Base-by-base conservation (phyloP, 2,888 invertebrate species). In the Agrochola lota region DNA sequence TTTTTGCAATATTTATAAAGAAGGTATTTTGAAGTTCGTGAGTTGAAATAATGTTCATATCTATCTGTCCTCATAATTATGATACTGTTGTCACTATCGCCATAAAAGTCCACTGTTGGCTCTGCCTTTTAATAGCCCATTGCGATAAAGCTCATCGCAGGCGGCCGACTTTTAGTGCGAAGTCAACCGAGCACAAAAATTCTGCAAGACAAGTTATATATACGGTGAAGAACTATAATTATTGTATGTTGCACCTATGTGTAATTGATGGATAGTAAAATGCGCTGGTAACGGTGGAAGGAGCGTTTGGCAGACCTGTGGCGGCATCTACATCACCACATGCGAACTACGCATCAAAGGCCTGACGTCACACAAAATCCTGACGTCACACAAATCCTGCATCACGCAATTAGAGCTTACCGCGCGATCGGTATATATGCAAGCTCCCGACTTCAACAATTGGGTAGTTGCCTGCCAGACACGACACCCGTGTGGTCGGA, bases 71-170 rank as follows among this genome's bases (percentile, higher is more conserved):
- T 35, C 46, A 46, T 82, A 75, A 82, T 67, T 81, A 78, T 75
- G 66, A 46, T 76, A 40, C 8, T 35, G 52, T 75, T 46, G 76
- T 74, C 76, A 60, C 46, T 46, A 55, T 35, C 2, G 59, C 59
- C 66, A 75, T 79, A 75, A 82, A 80, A 73, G 12, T 35, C 17
- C 57, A 17, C 35, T 46, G 59, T 20, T 55, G 66, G 66, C 52
- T 46, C 11, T 3, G 35, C 43, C 26, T 23, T 81, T 82, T 79
- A 79, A 79, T 79, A 62, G 82, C 66, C 82, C 76, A 75, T 79
- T 82, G 67, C n/a, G 52, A 75, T 82, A 75, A 55, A 59, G 17
- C 55, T 52, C 17, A 67, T n/a, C 57, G 12, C 60, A 67, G 59
- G 67, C 75, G 9, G 35, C 17, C 3, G 52, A 30, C n/a, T 60